Evolutionary conservation across 2,888 invertebrate species (phyloP), one percentile per base, ranked within the genome.

Genomic region (Lasioglossum leucozonium): DNA sequence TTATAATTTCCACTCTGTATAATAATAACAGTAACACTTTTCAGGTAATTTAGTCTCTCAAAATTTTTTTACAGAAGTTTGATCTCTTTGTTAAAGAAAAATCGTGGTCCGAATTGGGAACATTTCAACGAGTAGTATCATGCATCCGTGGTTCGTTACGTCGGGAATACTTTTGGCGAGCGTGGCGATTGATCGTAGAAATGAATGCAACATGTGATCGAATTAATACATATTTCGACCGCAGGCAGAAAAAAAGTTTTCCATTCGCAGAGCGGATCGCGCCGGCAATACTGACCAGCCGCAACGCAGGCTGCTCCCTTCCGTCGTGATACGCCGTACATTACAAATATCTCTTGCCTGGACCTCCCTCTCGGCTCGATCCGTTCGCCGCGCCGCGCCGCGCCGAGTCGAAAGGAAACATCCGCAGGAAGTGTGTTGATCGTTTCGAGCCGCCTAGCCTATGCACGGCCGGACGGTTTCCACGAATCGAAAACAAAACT

Each of bases 361-460:
- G 42, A 79, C 44, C 67, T 47, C 40, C 67, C 67, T 67, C 65
- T 75, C 58, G 42, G 47, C 65, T 65, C 26, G 62, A 62, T 65
- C 67, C 51, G 65, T 37, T 26, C 18, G 44, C n/a, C n/a, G n/a
- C n/a, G n/a, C n/a, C n/a, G n/a, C n/a, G n/a, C n/a, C n/a, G n/a
- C n/a, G n/a, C 26, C 65, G 73, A 77, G 72, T 77, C 78, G 69
- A 89, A 89, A 81, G 58, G 84, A 89, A 89, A 89, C 86, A 84
- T 88, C 84, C 88, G 86, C 85, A 87, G 84, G 87, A 87, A 87
- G 80, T 72, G 82, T 82, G 79, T 75, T 79, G 87, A 83, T 87
- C 74, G 44, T 83, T 83, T 69, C 77, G 58, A 75, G 77, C 71
- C 67, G 67, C 22, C 22, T 37, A n/a, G n/a, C n/a, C n/a, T n/a